A percentile compares a stretch with the other conserved stretches of the same genome.
phyloP scores from a whole-genome alignment of 2,888 invertebrate species.

The Brachyopa scutellaris region DNA sequence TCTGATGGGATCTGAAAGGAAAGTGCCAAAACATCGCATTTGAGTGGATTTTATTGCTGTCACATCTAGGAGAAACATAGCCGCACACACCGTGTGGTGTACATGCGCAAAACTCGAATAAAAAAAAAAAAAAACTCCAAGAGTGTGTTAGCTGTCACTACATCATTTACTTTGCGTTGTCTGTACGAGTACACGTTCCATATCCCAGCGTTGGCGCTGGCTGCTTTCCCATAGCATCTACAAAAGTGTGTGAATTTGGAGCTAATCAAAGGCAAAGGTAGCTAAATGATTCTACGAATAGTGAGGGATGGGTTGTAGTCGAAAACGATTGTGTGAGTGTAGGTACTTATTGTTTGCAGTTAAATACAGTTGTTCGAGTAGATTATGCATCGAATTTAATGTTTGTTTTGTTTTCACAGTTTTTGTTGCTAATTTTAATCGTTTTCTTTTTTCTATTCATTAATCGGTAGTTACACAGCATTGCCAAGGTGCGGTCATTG shows the following conservation, averaged over 20 bases:
- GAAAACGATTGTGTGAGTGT: constrained; percentile 8
- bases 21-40: constrained; percentile 40
- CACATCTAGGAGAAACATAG: constrained; percentile 24
- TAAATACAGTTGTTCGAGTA: constrained; percentile 4
- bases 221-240: not conserved
- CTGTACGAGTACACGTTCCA: constrained; percentile 6
- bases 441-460: constrained; percentile 22
- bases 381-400: constrained; percentile 2
- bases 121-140: not conserved
- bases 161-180: constrained; percentile 10
- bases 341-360: constrained; percentile 27
- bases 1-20: not conserved
- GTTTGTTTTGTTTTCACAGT: not conserved
- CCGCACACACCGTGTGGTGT: constrained; percentile 37
- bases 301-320: not conserved
- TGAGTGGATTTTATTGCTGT: constrained; percentile 41
- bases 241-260: constrained; percentile 21
- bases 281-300: constrained; percentile 17
- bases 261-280: not conserved
- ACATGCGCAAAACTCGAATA: constrained; percentile 49
- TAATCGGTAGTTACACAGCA: constrained; percentile 4
- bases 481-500: constrained; percentile 41
- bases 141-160: constrained; percentile 38
- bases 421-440: not conserved
- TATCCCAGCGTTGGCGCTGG: constrained; percentile 1